Percentiles rank a stretch among this genome's conserved stretches.
These are phyloP conservation scores for Vulpes lagopus DNA, from an alignment of 2,113 vertebrate genomes.

Conservation along the genomic window DNA sequence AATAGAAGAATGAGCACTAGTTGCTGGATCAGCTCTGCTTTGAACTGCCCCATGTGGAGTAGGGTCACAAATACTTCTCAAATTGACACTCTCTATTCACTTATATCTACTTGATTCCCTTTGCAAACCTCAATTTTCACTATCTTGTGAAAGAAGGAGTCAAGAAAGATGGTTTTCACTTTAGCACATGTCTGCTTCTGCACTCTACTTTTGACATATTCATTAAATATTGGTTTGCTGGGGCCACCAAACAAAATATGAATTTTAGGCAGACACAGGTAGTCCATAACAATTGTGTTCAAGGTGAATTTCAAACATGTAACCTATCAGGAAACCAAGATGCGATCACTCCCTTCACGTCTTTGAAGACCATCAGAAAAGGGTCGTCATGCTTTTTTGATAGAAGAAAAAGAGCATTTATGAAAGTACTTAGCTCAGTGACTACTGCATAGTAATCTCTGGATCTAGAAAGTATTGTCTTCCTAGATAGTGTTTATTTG, in stretches of 20 bases:
- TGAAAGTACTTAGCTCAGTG: background rate
- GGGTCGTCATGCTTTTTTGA: background rate
- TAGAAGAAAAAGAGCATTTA: background rate
- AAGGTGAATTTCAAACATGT: background rate
- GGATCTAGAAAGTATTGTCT: background rate
- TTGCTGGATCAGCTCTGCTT: background rate
- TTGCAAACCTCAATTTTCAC: background rate
- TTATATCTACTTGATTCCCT: rapidly evolving
- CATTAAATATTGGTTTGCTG: background rate
- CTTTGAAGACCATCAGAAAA: background rate
- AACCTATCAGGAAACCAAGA: background rate
- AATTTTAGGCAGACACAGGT: background rate
- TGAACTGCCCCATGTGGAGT: background rate
- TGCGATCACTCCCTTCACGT: no score
- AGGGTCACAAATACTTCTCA: background rate
- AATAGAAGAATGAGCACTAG: background rate
- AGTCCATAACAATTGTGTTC: background rate
- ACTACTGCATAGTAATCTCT: background rate
- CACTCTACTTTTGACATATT: background rate
- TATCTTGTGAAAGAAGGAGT: background rate
- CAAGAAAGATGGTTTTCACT: background rate
- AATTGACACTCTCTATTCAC: background rate
- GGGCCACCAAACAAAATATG: background rate
- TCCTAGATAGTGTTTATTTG: background rate
- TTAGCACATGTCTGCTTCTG: background rate